Evolutionary conservation across 2,113 vertebrate species (phyloP).

Genomic region (Ahaetulla prasina): DNA sequence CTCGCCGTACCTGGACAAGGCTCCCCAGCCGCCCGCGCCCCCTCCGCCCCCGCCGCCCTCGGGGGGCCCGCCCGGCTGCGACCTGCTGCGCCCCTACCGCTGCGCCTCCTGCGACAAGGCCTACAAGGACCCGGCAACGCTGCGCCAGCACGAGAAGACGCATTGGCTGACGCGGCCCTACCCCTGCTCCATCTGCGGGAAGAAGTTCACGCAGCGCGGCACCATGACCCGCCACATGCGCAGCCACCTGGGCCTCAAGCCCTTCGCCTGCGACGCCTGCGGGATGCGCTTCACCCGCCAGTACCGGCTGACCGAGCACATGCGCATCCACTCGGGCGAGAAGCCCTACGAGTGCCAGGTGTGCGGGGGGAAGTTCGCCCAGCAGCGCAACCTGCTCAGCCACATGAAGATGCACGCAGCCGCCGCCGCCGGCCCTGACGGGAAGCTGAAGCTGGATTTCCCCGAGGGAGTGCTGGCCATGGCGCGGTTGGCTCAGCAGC

Average conservation of each 20-base stretch:
- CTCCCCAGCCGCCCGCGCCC: constrained; percentile 59
- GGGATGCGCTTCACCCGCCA: constrained; percentile 99
- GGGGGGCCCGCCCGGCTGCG: constrained; percentile 61
- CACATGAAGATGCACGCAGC: constrained; percentile 99
- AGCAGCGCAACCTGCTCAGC: constrained; percentile 99
- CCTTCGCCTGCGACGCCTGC: constrained; percentile 95
- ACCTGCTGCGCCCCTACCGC: constrained; percentile 91
- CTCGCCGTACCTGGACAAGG: constrained; percentile 78
- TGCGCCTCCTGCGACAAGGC: constrained; percentile 93
- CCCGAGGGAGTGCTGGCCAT: constrained; percentile 89
- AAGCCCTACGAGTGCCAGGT: constrained; percentile 98
- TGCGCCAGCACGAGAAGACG: constrained; percentile 97
- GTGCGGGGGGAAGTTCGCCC: constrained; percentile 97
- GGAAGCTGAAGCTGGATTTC: background rate
- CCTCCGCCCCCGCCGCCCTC: constrained; percentile 61
- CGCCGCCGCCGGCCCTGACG: constrained; percentile 50
- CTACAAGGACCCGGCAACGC: constrained; percentile 97
- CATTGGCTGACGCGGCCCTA: constrained; percentile 98
- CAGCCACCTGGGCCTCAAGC: constrained; percentile 96
- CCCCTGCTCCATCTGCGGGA: constrained; percentile 97
- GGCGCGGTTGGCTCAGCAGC: constrained; percentile 91
- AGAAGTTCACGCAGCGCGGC: constrained; percentile 99
- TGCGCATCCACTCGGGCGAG: constrained; percentile 98
- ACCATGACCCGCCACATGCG: constrained; percentile 99
- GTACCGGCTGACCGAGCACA: constrained; percentile 98